Evolutionary conservation across 2,888 invertebrate genomes (phyloP).

Genomic region (Trachelus stipa): DNA sequence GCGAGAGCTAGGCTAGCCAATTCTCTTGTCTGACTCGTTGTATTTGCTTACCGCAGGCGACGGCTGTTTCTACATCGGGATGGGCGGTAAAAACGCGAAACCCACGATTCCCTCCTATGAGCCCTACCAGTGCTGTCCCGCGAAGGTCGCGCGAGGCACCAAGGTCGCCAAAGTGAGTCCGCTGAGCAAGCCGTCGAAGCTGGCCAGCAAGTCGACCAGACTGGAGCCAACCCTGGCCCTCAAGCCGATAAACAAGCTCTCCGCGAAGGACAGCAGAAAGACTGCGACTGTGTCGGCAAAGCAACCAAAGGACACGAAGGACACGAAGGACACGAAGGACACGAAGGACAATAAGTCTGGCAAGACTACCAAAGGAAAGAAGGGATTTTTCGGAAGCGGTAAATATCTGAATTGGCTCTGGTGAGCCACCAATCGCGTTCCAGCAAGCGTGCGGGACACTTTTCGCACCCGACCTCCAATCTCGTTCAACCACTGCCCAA

Average conservation of each 20-base stretch:
- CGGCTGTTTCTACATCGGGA: slow-evolving; percentile 97
- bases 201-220: slow-evolving; percentile 33
- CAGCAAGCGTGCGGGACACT: too few species aligned
- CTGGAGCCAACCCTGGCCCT: slow-evolving; percentile 43
- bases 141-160: slow-evolving; percentile 82
- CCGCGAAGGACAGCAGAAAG: slow-evolving; percentile 66
- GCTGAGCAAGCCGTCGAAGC: slow-evolving; percentile 43
- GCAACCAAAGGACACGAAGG: slow-evolving; percentile 24
- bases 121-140: slow-evolving; percentile 94
- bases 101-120: slow-evolving; percentile 82
- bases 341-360: slow-evolving; percentile 66
- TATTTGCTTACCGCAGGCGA: slow-evolving; percentile 95
- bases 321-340: slow-evolving; percentile 54
- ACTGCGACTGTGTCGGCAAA: slow-evolving; percentile 46
- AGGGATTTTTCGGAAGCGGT: slow-evolving; percentile 87
- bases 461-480: neutral
- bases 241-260: slow-evolving; percentile 66
- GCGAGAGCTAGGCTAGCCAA: slow-evolving; percentile 20
- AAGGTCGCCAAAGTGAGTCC: slow-evolving; percentile 81
- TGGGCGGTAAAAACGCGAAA: slow-evolving; percentile 86
- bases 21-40: slow-evolving; percentile 46
- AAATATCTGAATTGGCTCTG: slow-evolving; percentile 84
- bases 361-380: slow-evolving; percentile 75
- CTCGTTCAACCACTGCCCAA: slow-evolving; percentile 42
- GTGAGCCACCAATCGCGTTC: slow-evolving; percentile 64